A percentile compares a stretch with the other conserved stretches of the same genome.
These are phyloP conservation scores for Octodon degus DNA, from an alignment of 2,113 vertebrate genomes.

Conservation along the genomic window DNA sequence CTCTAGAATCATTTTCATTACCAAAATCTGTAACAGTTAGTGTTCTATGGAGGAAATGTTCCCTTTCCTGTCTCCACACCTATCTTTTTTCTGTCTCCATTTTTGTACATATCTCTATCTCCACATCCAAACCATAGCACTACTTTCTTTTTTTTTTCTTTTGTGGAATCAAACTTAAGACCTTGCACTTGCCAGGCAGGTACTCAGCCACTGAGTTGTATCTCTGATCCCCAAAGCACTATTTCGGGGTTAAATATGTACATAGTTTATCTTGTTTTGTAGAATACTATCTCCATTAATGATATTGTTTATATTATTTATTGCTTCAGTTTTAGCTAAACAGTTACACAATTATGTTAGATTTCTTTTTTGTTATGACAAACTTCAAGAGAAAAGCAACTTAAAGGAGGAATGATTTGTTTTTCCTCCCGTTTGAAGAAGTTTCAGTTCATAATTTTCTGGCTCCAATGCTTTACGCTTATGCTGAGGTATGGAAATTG, in stretches of 20 bases:
- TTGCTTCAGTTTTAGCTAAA: background rate
- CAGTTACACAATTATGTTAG: background rate
- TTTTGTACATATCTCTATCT: background rate
- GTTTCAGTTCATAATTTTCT: background rate
- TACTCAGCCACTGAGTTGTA: too few relatives aligned
- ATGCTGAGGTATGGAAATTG: background rate
- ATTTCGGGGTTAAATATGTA: background rate
- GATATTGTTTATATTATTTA: background rate
- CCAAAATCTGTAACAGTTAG: background rate
- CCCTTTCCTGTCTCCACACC: too few relatives aligned
- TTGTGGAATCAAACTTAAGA: too few relatives aligned
- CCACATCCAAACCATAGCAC: background rate
- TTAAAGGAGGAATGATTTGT: background rate
- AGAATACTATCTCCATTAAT: background rate
- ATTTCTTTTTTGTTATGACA: background rate
- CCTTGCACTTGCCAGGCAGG: too few relatives aligned
- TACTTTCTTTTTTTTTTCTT: too few relatives aligned
- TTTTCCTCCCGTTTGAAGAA: background rate
- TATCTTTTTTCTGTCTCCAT: background rate
- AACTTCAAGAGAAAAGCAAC: background rate
- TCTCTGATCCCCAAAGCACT: background rate
- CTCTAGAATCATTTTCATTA: background rate
- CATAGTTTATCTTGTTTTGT: background rate
- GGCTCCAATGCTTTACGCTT: background rate
- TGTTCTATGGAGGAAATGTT: background rate